Conservation (phyloP, 1,140 invertebrate species). For the Acyrthosiphon pisum region DNA sequence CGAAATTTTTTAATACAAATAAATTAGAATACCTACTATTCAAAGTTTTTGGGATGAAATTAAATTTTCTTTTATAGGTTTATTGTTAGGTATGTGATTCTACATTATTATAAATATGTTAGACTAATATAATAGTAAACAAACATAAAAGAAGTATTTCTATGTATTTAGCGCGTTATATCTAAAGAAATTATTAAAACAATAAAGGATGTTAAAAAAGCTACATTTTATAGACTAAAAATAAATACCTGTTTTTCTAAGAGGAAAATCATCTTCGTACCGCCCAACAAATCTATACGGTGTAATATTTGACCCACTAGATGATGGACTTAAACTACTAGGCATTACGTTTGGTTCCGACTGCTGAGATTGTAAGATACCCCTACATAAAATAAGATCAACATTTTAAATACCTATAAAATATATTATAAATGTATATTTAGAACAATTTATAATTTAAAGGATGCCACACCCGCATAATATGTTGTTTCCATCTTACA, state of each 20-base stretch:
- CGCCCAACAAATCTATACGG: slow-evolving; percentile 57
- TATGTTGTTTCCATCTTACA: too few species aligned
- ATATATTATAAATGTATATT: background rate
- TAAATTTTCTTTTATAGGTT: background rate
- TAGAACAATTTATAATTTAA: background rate
- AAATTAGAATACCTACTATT: background rate
- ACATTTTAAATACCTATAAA: background rate
- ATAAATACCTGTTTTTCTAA: slow-evolving; percentile 88
- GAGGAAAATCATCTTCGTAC: slow-evolving; percentile 83
- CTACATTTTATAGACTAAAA: background rate
- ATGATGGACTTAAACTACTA: slow-evolving; percentile 56
- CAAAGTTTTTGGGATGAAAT: background rate
- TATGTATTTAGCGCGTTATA: background rate
- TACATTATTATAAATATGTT: background rate
- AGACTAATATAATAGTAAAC: background rate
- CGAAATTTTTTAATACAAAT: background rate
- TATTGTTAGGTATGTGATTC: background rate
- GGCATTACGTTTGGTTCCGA: slow-evolving; percentile 58
- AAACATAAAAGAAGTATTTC: background rate
- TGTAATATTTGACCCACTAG: slow-evolving; percentile 54
- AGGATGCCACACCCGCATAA: too few species aligned
- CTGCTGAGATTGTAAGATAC: slow-evolving; percentile 60
- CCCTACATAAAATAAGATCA: slow-evolving; percentile 60
- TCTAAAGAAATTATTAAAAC: slow-evolving; percentile 14
- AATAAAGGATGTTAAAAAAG: background rate